A percentile compares a stretch with the other conserved stretches of the same genome.
Conservation (phyloP, 2,888 invertebrate species). For the Ophion costatus region DNA sequence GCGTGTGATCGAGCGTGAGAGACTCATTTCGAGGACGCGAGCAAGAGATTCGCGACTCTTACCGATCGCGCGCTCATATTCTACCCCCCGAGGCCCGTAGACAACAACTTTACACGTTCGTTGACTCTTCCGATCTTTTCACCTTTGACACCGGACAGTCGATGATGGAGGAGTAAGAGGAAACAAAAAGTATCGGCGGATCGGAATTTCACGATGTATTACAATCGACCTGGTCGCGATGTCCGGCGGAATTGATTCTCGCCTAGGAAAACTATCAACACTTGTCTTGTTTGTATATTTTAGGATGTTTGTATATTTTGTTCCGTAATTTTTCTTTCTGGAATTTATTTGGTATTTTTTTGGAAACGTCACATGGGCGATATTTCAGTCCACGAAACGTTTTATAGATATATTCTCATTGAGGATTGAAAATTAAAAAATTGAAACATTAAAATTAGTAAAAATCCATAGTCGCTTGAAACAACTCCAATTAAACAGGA, state of each 20-base stretch:
- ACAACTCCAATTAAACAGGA: too few relatives aligned
- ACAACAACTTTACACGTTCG: conserved; percentile 45
- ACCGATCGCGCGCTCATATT: conserved; percentile 45
- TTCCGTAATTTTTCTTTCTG: too few relatives aligned
- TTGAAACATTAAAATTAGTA: too few relatives aligned
- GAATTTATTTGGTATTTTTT: too few relatives aligned
- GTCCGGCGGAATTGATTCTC: not conserved
- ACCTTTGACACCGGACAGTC: conserved; percentile 48
- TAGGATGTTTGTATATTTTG: too few relatives aligned
- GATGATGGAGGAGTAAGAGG: conserved; percentile 8
- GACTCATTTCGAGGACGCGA: conserved; percentile 67
- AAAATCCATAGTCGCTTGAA: too few relatives aligned
- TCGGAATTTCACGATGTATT: not conserved
- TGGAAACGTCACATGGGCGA: too few relatives aligned
- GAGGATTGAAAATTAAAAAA: too few relatives aligned
- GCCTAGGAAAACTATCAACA: too few relatives aligned
- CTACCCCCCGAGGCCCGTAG: conserved; percentile 37
- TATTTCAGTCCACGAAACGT: too few relatives aligned
- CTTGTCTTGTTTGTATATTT: too few relatives aligned
- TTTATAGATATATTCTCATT: too few relatives aligned
- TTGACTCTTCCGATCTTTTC: conserved; percentile 45
- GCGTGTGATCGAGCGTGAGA: conserved; percentile 68
- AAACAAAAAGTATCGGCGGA: not conserved
- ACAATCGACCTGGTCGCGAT: not conserved
- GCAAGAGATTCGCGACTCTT: conserved; percentile 61